Evolutionary conservation across 2,888 invertebrate genomes (phyloP).

Genomic region (Nemapogon koenigi): DNA sequence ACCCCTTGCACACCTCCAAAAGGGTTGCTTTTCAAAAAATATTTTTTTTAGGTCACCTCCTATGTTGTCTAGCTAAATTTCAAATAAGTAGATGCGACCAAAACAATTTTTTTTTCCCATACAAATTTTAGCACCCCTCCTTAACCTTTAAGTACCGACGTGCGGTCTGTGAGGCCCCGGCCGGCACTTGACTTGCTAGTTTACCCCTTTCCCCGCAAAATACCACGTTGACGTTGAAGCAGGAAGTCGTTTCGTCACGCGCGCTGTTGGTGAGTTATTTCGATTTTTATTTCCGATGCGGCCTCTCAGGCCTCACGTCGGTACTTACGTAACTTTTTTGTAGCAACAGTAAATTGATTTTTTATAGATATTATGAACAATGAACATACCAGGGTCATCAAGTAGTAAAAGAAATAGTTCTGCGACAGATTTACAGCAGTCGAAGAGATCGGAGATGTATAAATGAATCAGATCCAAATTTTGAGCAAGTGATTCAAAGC

Average conservation of each 20-base stretch:
- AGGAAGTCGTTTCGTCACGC: slow-evolving; percentile 2
- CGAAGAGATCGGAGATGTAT: neutral
- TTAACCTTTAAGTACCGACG: slow-evolving; percentile 9
- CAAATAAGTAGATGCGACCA: too few relatives aligned
- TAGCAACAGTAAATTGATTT: too few relatives aligned
- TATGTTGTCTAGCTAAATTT: too few relatives aligned
- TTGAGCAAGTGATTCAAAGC: neutral
- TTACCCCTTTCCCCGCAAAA: slow-evolving; percentile 3
- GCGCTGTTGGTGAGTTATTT: slow-evolving; percentile 4
- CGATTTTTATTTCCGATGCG: slow-evolving; percentile 3
- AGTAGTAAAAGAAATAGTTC: neutral
- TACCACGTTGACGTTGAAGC: slow-evolving; percentile 1
- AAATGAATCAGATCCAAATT: neutral
- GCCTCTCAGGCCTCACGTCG: slow-evolving; percentile 1
- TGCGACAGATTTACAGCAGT: neutral
- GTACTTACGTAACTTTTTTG: neutral
- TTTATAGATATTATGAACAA: too few relatives aligned
- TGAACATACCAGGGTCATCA: neutral
- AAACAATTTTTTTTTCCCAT: too few relatives aligned
- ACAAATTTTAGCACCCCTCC: too few relatives aligned
- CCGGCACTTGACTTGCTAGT: slow-evolving; percentile 5
- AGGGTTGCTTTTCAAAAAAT: too few relatives aligned
- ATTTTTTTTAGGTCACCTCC: too few relatives aligned
- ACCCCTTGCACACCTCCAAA: too few relatives aligned
- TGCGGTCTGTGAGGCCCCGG: slow-evolving; percentile 8